phyloP scores from a whole-genome alignment of 2,113 vertebrate genomes.

The Todiramphus chloris region DNA sequence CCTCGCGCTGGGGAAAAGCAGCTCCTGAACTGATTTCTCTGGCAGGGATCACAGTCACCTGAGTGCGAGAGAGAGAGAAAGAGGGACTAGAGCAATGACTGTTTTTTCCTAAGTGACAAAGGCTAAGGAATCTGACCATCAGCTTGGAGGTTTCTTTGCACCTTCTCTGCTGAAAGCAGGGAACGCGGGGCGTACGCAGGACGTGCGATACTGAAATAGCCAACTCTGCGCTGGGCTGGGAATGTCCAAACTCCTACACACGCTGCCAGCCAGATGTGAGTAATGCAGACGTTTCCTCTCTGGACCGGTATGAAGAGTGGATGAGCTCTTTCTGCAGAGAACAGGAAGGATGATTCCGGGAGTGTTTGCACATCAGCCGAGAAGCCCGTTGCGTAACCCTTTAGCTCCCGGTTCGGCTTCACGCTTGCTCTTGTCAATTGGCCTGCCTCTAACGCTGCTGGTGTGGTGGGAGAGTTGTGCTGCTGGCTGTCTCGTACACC shows the following conservation, averaged over 20 bases:
- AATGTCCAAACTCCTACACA: neutral
- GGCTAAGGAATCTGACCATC: neutral
- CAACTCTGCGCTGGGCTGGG: neutral
- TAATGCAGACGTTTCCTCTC: slow-evolving; percentile 29
- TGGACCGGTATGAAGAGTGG: neutral
- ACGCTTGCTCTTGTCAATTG: neutral
- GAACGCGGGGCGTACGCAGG: neutral
- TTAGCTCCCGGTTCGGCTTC: neutral
- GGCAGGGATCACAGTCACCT: neutral
- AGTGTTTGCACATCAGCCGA: neutral
- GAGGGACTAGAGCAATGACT: neutral
- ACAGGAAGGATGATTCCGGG: slow-evolving; percentile 28
- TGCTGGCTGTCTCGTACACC: neutral
- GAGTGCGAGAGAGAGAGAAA: neutral
- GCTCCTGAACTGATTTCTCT: neutral
- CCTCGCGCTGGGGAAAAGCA: neutral
- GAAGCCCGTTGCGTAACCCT: neutral
- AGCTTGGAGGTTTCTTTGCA: neutral
- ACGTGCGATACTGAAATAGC: neutral
- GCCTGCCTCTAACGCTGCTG: neutral
- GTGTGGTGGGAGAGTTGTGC: neutral
- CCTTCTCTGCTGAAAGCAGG: neutral
- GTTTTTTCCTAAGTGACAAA: neutral
- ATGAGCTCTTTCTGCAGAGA: neutral
- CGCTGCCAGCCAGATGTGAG: slow-evolving; percentile 35